These are phyloP conservation scores for Lepus oiostolus DNA, from an alignment of 2,797 vertebrate genomes.

Conservation along the genomic window DNA sequence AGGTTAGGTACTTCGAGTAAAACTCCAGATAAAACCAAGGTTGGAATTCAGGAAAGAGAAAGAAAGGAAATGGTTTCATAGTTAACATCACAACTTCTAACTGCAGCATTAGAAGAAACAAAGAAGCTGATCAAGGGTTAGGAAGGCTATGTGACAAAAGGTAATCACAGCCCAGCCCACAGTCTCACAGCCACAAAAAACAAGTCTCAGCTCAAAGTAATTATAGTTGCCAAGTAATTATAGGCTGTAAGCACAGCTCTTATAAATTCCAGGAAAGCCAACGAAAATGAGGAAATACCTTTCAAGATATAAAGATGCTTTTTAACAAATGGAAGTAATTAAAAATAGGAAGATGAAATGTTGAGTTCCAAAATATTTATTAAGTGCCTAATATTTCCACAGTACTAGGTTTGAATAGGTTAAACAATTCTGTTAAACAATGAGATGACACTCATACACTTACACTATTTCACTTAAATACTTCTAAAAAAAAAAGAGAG, in stretches of 20 bases:
- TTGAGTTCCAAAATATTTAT: slow-evolving; percentile 2
- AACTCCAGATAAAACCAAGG: slow-evolving; percentile 54
- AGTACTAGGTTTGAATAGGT: slow-evolving; percentile 4
- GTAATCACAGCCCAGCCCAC: neutral
- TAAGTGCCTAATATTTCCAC: slow-evolving; percentile 8
- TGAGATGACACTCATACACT: slow-evolving; percentile 33
- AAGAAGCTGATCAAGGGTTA: slow-evolving; percentile 42
- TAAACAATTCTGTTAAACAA: slow-evolving; percentile 39
- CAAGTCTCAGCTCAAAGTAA: slow-evolving; percentile 56
- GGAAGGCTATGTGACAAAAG: slow-evolving; percentile 15
- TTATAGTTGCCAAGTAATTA: slow-evolving; percentile 52
- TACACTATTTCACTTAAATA: neutral
- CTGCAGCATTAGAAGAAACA: slow-evolving; percentile 45
- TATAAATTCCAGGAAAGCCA: slow-evolving; percentile 47
- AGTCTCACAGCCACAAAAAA: slow-evolving; percentile 3
- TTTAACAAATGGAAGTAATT: slow-evolving; percentile 52
- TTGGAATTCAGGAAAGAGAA: slow-evolving; percentile 52
- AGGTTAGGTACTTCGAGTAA: slow-evolving; percentile 47
- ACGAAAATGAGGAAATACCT: slow-evolving; percentile 48
- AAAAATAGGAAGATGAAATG: slow-evolving; percentile 60
- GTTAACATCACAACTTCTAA: slow-evolving; percentile 38
- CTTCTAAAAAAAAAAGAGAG: neutral
- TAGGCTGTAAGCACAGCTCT: neutral
- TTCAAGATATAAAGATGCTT: slow-evolving; percentile 44
- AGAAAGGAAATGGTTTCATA: slow-evolving; percentile 37